phyloP scores from a whole-genome alignment of 2,888 invertebrate species.

The Tineola bisselliella region DNA sequence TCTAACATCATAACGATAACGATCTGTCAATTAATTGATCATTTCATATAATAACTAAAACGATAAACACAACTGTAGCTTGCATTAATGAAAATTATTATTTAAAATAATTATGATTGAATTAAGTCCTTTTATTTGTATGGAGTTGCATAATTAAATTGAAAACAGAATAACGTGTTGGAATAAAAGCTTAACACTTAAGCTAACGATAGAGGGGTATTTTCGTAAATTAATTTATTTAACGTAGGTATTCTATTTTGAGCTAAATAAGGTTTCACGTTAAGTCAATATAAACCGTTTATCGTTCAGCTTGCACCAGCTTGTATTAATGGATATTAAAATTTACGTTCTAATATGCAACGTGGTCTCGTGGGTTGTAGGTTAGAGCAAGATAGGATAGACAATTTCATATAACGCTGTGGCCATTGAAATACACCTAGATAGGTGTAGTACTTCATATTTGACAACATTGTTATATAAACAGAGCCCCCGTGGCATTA shows the following conservation, averaged over 20 bases:
- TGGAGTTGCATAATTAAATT: not conserved
- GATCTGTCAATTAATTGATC: slow-evolving; percentile 8
- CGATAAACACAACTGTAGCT: not conserved
- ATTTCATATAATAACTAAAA: not conserved
- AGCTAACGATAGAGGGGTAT: too few relatives aligned
- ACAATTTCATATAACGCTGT: too few relatives aligned
- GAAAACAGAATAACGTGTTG: too few relatives aligned
- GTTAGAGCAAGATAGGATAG: not conserved
- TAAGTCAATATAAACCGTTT: not conserved
- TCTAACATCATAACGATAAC: not conserved
- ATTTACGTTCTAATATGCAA: not conserved
- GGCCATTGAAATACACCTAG: too few relatives aligned
- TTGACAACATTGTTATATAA: too few relatives aligned
- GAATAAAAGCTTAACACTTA: too few relatives aligned
- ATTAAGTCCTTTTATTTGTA: not conserved
- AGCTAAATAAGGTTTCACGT: not conserved
- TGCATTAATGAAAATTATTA: not conserved
- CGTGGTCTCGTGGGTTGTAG: not conserved
- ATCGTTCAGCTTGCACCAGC: not conserved
- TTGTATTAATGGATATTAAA: not conserved
- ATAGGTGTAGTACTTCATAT: too few relatives aligned
- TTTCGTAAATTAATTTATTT: too few relatives aligned
- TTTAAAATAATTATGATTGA: not conserved
- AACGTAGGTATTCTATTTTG: too few relatives aligned
- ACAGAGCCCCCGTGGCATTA: too few relatives aligned